Evolutionary conservation across 2,797 vertebrate genomes (phyloP).

Genomic region (Artibeus lituratus): DNA sequence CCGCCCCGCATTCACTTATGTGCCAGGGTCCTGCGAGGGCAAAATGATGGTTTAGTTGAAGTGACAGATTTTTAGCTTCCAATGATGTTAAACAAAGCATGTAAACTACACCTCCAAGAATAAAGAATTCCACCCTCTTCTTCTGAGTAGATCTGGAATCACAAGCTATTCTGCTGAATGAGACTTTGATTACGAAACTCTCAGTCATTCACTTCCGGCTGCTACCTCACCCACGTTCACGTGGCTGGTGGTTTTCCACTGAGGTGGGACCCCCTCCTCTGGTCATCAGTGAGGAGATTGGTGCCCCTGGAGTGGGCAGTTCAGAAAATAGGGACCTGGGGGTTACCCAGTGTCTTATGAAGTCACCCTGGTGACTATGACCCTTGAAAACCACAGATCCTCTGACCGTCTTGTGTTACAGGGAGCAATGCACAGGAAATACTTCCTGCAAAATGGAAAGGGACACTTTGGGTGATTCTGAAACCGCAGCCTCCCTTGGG

Average conservation of each 20-base stretch:
- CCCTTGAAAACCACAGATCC: neutral
- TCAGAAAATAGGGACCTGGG: neutral
- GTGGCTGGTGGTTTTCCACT: neutral
- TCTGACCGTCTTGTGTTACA: neutral
- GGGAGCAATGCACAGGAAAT: neutral
- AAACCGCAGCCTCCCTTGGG: no score
- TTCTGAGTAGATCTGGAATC: neutral
- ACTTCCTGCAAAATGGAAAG: neutral
- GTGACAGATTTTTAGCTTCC: neutral
- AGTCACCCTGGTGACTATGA: neutral
- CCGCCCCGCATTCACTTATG: neutral
- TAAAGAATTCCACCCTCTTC: neutral
- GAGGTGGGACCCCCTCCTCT: neutral
- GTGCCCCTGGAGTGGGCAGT: neutral
- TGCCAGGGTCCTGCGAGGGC: neutral
- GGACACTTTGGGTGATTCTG: neutral
- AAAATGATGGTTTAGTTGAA: neutral
- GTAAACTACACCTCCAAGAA: neutral
- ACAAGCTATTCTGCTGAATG: neutral
- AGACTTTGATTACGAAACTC: neutral
- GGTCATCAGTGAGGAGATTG: neutral
- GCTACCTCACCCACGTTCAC: neutral
- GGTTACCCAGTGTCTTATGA: no score
- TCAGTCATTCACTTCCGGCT: neutral
- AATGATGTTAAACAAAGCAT: neutral